These are phyloP conservation scores for Darevskia mixta DNA, from an alignment of 2,797 vertebrate species.

Conservation along the genomic window DNA sequence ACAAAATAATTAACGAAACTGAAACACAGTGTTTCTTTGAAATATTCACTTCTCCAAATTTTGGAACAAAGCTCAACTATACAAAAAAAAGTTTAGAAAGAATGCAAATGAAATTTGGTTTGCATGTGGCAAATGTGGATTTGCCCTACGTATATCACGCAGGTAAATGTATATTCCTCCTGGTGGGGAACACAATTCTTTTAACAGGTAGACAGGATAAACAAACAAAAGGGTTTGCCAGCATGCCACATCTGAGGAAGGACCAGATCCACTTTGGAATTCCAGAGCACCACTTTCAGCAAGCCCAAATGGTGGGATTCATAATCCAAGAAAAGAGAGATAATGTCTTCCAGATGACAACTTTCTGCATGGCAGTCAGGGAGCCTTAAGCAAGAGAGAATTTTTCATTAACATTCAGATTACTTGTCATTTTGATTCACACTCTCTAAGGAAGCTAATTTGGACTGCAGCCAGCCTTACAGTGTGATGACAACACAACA, in stretches of 20 bases:
- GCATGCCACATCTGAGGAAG: not conserved
- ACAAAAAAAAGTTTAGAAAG: too few relatives aligned
- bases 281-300: conserved; percentile 11
- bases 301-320: conserved; percentile 54
- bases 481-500: conserved; percentile 78
- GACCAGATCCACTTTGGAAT: not conserved
- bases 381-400: conserved; percentile 72
- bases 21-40: too few relatives aligned
- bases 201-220: not conserved
- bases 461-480: conserved; percentile 80
- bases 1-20: too few relatives aligned
- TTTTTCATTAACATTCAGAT: conserved; percentile 83
- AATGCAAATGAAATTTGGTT: too few relatives aligned
- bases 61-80: too few relatives aligned
- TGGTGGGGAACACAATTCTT: not conserved
- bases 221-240: not conserved
- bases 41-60: too few relatives aligned
- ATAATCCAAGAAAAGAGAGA: conserved; percentile 41
- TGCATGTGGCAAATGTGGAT: not conserved
- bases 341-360: conserved; percentile 77
- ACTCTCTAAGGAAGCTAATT: conserved; percentile 83
- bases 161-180: not conserved
- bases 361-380: conserved; percentile 70
- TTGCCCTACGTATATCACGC: not conserved
- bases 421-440: conserved; percentile 84